A percentile compares a stretch with the other conserved stretches of the same genome.
These are phyloP conservation scores for Syngnathoides biaculeatus DNA, from an alignment of 2,113 vertebrate genomes.

Conservation along the genomic window DNA sequence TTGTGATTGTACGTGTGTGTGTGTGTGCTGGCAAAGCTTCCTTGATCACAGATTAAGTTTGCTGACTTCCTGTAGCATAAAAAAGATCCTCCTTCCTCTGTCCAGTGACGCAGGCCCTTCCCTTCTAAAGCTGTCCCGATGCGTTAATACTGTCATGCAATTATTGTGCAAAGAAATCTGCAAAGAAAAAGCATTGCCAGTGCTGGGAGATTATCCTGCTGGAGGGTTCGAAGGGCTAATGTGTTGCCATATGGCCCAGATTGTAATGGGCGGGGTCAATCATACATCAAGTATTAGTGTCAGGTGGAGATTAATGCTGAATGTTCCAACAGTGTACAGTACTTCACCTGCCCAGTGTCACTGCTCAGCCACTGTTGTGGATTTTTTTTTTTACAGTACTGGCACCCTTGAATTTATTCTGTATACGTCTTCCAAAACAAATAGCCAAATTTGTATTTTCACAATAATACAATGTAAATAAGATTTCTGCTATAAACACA, in stretches of 20 bases:
- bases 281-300: slow-evolving; percentile 83
- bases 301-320: slow-evolving; percentile 78
- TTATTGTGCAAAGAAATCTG: slow-evolving; percentile 79
- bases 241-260: slow-evolving; percentile 75
- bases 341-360: slow-evolving; percentile 38
- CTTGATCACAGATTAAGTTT: slow-evolving; percentile 63
- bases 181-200: slow-evolving; percentile 75
- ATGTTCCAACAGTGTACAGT: slow-evolving; percentile 65
- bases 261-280: slow-evolving; percentile 75
- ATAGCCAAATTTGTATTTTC: not conserved
- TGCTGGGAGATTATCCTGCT: slow-evolving; percentile 74
- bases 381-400: not conserved
- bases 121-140: slow-evolving; percentile 69
- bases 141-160: slow-evolving; percentile 76
- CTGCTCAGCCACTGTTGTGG: slow-evolving; percentile 7
- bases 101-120: slow-evolving; percentile 52
- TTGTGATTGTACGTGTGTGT: slow-evolving; percentile 16
- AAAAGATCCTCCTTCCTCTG: slow-evolving; percentile 34
- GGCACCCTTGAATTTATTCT: not conserved
- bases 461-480: not conserved
- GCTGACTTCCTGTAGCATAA: slow-evolving; percentile 51
- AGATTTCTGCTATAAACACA: not conserved
- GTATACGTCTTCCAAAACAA: not conserved
- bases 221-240: slow-evolving; percentile 73
- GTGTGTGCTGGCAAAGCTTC: slow-evolving; percentile 29